Base-by-base conservation (phyloP, 2,888 invertebrate species). In the Dascillus cervinus region DNA sequence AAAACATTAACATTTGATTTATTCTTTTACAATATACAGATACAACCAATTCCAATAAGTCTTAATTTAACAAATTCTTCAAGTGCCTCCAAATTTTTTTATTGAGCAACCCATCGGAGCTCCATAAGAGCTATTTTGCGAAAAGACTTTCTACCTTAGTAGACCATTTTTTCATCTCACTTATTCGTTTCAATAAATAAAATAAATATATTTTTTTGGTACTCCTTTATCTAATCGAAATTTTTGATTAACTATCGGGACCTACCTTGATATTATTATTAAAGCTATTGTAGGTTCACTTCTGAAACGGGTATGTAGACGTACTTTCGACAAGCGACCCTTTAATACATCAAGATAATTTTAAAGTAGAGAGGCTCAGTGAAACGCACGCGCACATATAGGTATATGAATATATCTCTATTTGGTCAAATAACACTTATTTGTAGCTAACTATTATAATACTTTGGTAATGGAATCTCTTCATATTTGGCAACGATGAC, bases 391-490 rank as follows among this genome's bases (percentile, higher is more conserved):
- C n/a, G n/a, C n/a, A n/a, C n/a, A n/a, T n/a, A n/a, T n/a, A n/a
- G n/a, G n/a, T n/a, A n/a, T n/a, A n/a, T n/a, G n/a, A n/a, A n/a
- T n/a, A 39, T 34, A 19, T 26, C 33, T 33, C 32, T 34, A 43
- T 50, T 50, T 50, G 49, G 49, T 50, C 49, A 47, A n/a, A 44
- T 48, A 50, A 50, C 49, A 47, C 46, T 44, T 43, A 46, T 34
- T 34, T 37, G 41, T 37, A 29, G 20, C 39, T 42, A 42, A 41
- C 39, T 43, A 47, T 40, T 46, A 47, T 54, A 54, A 52, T 54
- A 54, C 54, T 54, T 54, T 54, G 54, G 54, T 54, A 53, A 50
- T 53, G 54, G 52, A 53, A 54, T 53, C 47, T 54, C 51, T 46
- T 47, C n/a, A 41, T 46, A 49, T 52, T 54, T 54, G 54, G 54